A percentile compares a stretch with the other conserved stretches of the same genome.
Conservation (phyloP, 2,888 invertebrate species). For the Folsomia manolachei region DNA sequence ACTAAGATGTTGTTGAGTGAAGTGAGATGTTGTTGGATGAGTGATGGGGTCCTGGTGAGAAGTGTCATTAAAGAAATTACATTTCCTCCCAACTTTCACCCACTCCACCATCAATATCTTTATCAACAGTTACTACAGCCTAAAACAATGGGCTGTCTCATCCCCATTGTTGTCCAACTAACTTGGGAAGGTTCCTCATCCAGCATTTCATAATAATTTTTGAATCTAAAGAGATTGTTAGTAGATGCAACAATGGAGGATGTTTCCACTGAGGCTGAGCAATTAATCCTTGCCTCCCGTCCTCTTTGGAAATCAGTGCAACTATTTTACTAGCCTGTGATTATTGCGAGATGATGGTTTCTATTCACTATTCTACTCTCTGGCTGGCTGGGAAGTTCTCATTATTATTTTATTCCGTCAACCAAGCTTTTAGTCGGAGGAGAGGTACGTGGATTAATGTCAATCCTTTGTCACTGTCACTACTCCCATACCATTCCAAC, state of each 20-base stretch:
- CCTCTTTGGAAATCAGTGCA: background rate
- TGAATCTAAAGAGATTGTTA: no score
- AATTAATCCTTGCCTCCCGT: background rate
- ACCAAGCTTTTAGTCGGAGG: background rate
- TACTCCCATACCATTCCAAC: slow-evolving; percentile 25
- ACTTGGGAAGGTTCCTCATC: no score
- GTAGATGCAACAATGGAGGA: background rate
- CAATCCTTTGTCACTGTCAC: slow-evolving; percentile 49
- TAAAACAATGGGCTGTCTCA: background rate
- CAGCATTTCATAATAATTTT: no score
- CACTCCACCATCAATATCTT: background rate
- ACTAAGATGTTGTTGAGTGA: no score
- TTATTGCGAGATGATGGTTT: slow-evolving; percentile 48
- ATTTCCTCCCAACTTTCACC: slow-evolving; percentile 26
- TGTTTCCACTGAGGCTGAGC: background rate
- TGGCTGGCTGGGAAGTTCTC: background rate
- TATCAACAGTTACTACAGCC: background rate
- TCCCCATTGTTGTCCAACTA: background rate
- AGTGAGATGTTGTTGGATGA: slow-evolving; percentile 27
- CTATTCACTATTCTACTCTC: no score
- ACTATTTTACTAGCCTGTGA: slow-evolving; percentile 31
- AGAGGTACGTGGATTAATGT: slow-evolving; percentile 47
- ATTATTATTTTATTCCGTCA: slow-evolving; percentile 2
- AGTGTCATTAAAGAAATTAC: slow-evolving; percentile 45
- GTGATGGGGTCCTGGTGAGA: slow-evolving; percentile 44